A percentile compares a stretch with the other conserved stretches of the same genome.
These are phyloP conservation scores for Nycticebus coucang DNA, from an alignment of 2,113 vertebrate genomes.

Conservation along the genomic window DNA sequence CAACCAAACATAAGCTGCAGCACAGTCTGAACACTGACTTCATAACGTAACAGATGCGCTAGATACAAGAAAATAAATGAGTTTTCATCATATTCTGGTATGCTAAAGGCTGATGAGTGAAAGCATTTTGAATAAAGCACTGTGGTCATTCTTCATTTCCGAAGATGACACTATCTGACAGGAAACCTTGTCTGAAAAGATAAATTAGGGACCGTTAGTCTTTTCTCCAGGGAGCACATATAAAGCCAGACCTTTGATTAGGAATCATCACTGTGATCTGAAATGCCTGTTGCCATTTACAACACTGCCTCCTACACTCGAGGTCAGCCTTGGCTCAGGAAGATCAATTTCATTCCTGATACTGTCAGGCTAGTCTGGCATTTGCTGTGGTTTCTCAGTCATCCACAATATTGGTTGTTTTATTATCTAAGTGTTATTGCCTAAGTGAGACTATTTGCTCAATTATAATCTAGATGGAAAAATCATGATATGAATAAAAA, in stretches of 20 bases:
- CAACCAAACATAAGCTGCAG: neutral
- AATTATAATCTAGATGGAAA: slow-evolving; percentile 39
- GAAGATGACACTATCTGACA: slow-evolving; percentile 63
- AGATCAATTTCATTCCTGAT: slow-evolving; percentile 58
- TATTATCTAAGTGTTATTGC: slow-evolving; percentile 54
- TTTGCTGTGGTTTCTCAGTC: slow-evolving; percentile 55
- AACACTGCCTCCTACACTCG: slow-evolving; percentile 37
- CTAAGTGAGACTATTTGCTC: slow-evolving; percentile 31
- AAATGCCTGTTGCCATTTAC: slow-evolving; percentile 68
- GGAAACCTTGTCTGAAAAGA: slow-evolving; percentile 62
- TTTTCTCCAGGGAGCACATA: slow-evolving; percentile 57
- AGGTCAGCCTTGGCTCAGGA: slow-evolving; percentile 64
- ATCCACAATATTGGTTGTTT: slow-evolving; percentile 28
- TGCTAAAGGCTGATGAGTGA: slow-evolving; percentile 38
- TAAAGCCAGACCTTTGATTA: slow-evolving; percentile 70
- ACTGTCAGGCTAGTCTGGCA: neutral
- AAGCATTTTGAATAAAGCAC: slow-evolving; percentile 59
- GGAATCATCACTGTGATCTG: slow-evolving; percentile 52
- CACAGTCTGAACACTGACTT: neutral
- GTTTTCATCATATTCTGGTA: slow-evolving; percentile 21
- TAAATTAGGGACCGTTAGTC: slow-evolving; percentile 48
- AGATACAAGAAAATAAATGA: slow-evolving; percentile 8
- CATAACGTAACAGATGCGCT: neutral
- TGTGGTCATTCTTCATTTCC: slow-evolving; percentile 62
- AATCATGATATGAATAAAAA: slow-evolving; percentile 42